phyloP scores from a whole-genome alignment of 2,888 invertebrate species.

The Epinotia bilunana region DNA sequence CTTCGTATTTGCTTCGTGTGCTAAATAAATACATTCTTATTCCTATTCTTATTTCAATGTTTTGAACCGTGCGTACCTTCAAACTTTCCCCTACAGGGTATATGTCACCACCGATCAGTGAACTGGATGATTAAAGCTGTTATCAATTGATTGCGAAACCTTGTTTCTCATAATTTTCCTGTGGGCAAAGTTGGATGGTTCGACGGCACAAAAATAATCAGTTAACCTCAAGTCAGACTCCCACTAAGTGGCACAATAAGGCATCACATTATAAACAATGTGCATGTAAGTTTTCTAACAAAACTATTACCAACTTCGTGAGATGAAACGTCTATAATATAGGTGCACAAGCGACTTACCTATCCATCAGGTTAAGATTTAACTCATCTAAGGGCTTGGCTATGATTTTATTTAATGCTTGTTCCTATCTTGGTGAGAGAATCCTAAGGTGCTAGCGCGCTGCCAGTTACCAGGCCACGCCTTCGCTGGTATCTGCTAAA shows the following conservation, averaged over 20 bases:
- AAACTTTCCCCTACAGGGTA: not conserved
- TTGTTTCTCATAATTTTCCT: too few species aligned
- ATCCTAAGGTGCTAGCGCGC: constrained; percentile 7
- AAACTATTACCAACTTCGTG: not conserved
- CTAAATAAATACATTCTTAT: too few species aligned
- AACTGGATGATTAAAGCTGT: not conserved
- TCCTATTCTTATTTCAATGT: too few species aligned
- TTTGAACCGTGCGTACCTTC: not conserved
- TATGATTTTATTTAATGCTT: constrained; percentile 7
- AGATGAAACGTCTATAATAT: not conserved
- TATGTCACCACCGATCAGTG: not conserved
- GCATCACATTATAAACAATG: too few species aligned
- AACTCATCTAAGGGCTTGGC: not conserved
- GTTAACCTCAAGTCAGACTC: too few species aligned
- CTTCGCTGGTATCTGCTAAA: not conserved
- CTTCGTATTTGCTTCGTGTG: too few species aligned
- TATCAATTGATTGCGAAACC: not conserved
- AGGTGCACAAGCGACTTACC: not conserved
- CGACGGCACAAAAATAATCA: too few species aligned
- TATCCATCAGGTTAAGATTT: not conserved
- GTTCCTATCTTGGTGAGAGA: constrained; percentile 20
- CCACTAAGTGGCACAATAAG: too few species aligned
- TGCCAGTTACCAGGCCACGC: not conserved
- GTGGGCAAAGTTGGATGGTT: too few species aligned
- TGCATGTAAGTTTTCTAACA: too few species aligned